Base-by-base conservation (phyloP, 53 echinoderm and acorn worm genomes). In the Zoroaster sp. region DNA sequence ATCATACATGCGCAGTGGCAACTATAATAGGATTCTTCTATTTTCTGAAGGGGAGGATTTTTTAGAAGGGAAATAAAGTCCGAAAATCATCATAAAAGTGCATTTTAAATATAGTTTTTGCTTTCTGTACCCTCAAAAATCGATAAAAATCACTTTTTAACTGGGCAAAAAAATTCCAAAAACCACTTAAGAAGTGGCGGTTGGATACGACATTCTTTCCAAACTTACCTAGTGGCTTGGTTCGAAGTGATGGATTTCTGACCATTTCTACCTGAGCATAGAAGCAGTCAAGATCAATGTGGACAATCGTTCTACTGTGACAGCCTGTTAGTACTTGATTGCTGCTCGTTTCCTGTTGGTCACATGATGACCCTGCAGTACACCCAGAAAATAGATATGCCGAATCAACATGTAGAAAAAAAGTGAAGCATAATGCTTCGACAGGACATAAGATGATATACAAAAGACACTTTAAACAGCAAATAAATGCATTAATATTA, bases 261-360 rank as follows among this genome's bases (percentile, higher is more conserved):
- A 92, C 82, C 92, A 92, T 92, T 52, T 92, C 92, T 28, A 92
- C 92, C 76, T 92, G 92, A 8, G 92, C 92, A 77, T 92, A 92
- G 72, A 83, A 92, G 69, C 92, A 92, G 67, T 92, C 92, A 28
- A 92, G 49, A 52, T 92, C 92, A 67, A 92, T 89, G 55, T 92
- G 92, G 45, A 92, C 51, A 44, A 92, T 92, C 23, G 92, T 92
- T 14, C 71, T 75, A 17, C 49, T 39, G 74, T 92, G 92, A 42
- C 25, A 36, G 25, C 28, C 81, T 40, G 28, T 10, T 59, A 25
- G 10, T 2, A 59, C 63, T 54, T 54, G 63, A 28, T 7, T 25
- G 23, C 21, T 28, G 28, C 28, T 59, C 28, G 11, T 2, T 59
- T 28, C 10, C 28, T 25, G 28, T 25, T 59, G 63, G 10, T 59